Evolutionary conservation across 1,140 invertebrate species (phyloP).

Genomic region (Agrilus planipennis): DNA sequence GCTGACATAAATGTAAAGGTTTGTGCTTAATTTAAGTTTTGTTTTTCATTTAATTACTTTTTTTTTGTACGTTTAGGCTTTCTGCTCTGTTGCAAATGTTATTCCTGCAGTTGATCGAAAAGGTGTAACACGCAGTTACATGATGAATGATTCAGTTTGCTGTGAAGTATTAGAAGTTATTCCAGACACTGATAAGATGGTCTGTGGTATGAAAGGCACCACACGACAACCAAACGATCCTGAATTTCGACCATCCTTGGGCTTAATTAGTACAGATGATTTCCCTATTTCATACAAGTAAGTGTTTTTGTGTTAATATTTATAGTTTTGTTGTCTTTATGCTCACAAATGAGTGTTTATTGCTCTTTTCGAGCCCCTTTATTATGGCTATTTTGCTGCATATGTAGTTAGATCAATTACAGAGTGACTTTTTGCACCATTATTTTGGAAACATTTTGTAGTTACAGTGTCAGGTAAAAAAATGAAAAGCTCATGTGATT

Average conservation of each 20-base stretch:
- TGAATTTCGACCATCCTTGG: slow-evolving; percentile 57
- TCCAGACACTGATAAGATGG: slow-evolving; percentile 74
- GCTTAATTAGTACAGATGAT: slow-evolving; percentile 72
- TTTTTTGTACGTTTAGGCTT: slow-evolving; percentile 48
- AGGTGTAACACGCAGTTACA: slow-evolving; percentile 62
- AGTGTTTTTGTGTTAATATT: slow-evolving; percentile 31
- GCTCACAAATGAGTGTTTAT: too few species aligned
- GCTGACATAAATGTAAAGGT: slow-evolving; percentile 77
- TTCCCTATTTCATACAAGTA: slow-evolving; percentile 82
- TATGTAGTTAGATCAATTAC: too few species aligned
- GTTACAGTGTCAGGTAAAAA: too few species aligned
- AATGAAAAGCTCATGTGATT: too few species aligned
- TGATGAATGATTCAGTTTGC: slow-evolving; percentile 72
- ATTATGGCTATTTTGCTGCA: too few species aligned
- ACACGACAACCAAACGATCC: slow-evolving; percentile 52
- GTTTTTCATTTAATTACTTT: too few species aligned
- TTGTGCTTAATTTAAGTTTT: too few species aligned
- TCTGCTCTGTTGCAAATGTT: slow-evolving; percentile 54
- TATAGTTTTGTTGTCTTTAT: too few species aligned
- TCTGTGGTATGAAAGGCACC: slow-evolving; percentile 71
- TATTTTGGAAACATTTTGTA: too few species aligned
- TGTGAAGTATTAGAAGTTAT: slow-evolving; percentile 80
- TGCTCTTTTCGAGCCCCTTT: too few species aligned
- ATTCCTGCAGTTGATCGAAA: slow-evolving; percentile 71
- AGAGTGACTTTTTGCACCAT: too few species aligned